These are phyloP conservation scores for Isotomurus palustris DNA, from an alignment of 2,888 invertebrate genomes.

Conservation along the genomic window DNA sequence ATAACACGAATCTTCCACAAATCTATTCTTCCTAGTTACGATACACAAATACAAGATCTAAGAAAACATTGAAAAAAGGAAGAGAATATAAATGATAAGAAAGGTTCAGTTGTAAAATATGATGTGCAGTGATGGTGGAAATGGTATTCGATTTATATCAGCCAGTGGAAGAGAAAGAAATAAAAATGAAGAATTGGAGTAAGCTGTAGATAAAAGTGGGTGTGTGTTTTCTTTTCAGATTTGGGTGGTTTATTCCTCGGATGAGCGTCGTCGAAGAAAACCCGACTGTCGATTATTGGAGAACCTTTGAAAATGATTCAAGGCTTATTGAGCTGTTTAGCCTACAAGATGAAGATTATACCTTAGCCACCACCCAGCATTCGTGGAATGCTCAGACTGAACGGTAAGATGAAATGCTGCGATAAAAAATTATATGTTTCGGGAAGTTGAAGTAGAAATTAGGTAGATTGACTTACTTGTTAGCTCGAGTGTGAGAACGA, in stretches of 20 bases:
- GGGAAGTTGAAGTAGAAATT: neutral
- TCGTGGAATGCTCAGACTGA: constrained; percentile 41
- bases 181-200: no score
- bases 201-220: no score
- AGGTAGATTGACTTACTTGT: neutral
- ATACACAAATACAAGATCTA: no score
- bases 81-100: no score
- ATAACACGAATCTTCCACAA: no score
- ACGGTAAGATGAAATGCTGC: constrained; percentile 40
- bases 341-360: constrained; percentile 49
- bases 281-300: constrained; percentile 56
- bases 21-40: no score
- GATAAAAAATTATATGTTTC: neutral
- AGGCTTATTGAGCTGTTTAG: constrained; percentile 55
- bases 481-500: neutral
- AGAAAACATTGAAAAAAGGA: no score
- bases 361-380: constrained; percentile 48
- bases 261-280: constrained; percentile 48
- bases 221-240: constrained; percentile 49
- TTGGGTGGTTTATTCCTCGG: constrained; percentile 63
- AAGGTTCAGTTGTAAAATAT: no score
- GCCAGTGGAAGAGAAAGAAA: no score
- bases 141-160: no score
- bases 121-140: no score
- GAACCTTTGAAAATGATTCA: constrained; percentile 53